Evolutionary conservation across 2,113 vertebrate genomes (phyloP).

Genomic region (Podarcis cretensis): DNA sequence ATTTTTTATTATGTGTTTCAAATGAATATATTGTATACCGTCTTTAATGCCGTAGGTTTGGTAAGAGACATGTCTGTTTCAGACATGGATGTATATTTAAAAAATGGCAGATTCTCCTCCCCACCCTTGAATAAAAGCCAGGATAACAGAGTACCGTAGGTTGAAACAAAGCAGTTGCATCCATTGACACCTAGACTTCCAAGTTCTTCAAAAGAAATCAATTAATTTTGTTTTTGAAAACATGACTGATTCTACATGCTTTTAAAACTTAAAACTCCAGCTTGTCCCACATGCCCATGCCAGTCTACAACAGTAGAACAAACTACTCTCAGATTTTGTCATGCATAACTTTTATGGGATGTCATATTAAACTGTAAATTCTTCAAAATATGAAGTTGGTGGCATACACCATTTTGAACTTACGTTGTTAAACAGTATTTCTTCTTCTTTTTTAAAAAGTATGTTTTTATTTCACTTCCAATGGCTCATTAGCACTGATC

Average conservation of each 20-base stretch:
- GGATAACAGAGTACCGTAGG: constrained; percentile 23
- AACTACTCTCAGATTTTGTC: neutral
- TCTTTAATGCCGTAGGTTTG: constrained; percentile 66
- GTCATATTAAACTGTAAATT: neutral
- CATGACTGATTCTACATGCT: neutral
- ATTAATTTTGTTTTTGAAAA: constrained; percentile 17
- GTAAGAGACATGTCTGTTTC: constrained; percentile 67
- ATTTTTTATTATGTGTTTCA: constrained; percentile 87
- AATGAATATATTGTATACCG: constrained; percentile 81
- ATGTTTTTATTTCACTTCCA: constrained; percentile 71
- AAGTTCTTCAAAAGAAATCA: constrained; percentile 30
- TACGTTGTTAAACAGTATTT: constrained; percentile 20
- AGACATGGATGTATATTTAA: constrained; percentile 51
- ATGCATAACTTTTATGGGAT: neutral
- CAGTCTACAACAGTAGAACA: constrained; percentile 1
- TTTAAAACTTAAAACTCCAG: neutral
- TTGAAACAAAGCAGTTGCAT: constrained; percentile 53
- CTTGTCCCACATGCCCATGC: constrained; percentile 28
- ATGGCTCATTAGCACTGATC: constrained; percentile 81
- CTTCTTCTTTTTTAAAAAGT: constrained; percentile 39
- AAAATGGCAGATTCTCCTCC: constrained; percentile 71
- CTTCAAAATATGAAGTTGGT: neutral
- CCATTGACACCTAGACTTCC: constrained; percentile 27
- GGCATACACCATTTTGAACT: neutral
- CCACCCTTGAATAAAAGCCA: neutral